Percentiles rank a stretch among this genome's conserved stretches.
Evolutionary conservation across 2,888 invertebrate species (phyloP).

Genomic region (Leistus spinibarbis): DNA sequence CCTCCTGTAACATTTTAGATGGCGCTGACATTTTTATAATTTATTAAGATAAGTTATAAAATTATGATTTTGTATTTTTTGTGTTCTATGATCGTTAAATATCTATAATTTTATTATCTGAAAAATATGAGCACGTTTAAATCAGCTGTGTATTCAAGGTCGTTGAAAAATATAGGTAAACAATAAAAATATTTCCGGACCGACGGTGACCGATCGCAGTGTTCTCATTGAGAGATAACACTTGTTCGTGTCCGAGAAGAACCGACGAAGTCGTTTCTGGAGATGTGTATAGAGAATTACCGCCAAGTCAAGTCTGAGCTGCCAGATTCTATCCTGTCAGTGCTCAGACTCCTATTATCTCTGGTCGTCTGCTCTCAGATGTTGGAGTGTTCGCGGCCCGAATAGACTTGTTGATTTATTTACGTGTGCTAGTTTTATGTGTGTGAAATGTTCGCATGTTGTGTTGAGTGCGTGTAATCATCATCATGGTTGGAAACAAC

Average conservation of each 20-base stretch:
- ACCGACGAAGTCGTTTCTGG: conserved; percentile 15
- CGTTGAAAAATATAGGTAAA: conserved; percentile 24
- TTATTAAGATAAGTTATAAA: not conserved
- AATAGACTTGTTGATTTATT: conserved; percentile 21
- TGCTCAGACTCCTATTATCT: not conserved
- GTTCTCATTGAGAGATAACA: not conserved
- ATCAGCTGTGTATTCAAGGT: conserved; percentile 34
- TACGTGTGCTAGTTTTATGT: conserved; percentile 22
- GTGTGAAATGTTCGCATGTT: conserved; percentile 32
- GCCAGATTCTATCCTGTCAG: conserved; percentile 30
- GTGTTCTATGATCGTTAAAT: not conserved
- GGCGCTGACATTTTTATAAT: too few relatives aligned
- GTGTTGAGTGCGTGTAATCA: conserved; percentile 35
- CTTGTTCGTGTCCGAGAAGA: conserved; percentile 4
- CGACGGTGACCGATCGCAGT: conserved; percentile 17
- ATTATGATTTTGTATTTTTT: conserved; percentile 8
- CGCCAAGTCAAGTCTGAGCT: conserved; percentile 27
- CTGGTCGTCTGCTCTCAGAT: too few relatives aligned
- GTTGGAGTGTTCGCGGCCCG: conserved; percentile 22
- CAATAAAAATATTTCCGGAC: conserved; percentile 21
- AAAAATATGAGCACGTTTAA: conserved; percentile 29
- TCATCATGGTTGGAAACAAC: conserved; percentile 28
- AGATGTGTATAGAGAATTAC: conserved; percentile 19
- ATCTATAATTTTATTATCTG: conserved; percentile 8
- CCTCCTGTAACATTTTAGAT: too few relatives aligned